phyloP scores from a whole-genome alignment of 2,888 invertebrate species.

The Zaprionus bogoriensis region DNA sequence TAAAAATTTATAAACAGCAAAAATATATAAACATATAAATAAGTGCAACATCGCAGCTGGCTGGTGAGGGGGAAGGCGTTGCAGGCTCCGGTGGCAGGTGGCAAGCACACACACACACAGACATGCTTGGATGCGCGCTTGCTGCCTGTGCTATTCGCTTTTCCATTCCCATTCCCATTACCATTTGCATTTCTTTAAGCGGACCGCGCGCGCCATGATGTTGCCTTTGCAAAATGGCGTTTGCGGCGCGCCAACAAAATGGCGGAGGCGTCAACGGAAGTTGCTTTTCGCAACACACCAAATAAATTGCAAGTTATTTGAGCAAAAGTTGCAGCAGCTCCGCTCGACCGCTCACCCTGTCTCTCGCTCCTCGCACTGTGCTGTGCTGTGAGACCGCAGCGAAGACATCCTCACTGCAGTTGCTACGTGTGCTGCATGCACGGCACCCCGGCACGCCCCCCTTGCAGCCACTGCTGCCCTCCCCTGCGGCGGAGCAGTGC shows the following conservation, averaged over 20 bases:
- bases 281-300: conserved; percentile 73
- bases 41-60: conserved; percentile 36
- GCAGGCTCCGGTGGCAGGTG: conserved; percentile 33
- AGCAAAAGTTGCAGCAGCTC: conserved; percentile 59
- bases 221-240: conserved; percentile 73
- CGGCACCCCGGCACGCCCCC: not conserved
- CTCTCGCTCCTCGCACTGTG: conserved; percentile 36
- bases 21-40: conserved; percentile 63
- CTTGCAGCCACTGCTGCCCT: not conserved
- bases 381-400: conserved; percentile 68
- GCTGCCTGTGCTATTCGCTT: conserved; percentile 24
- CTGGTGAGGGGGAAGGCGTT: no score
- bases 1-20: conserved; percentile 75
- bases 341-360: conserved; percentile 10
- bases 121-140: conserved; percentile 14
- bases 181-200: conserved; percentile 57
- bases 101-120: conserved; percentile 9
- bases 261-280: conserved; percentile 77
- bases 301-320: conserved; percentile 77
- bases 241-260: conserved; percentile 76
- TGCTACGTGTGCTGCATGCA: conserved; percentile 67
- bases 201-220: conserved; percentile 55
- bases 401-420: conserved; percentile 59
- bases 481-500: conserved; percentile 54
- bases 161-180: conserved; percentile 11